These are phyloP conservation scores for Rutilus rutilus DNA, from an alignment of 2,113 vertebrate genomes.

Conservation along the genomic window DNA sequence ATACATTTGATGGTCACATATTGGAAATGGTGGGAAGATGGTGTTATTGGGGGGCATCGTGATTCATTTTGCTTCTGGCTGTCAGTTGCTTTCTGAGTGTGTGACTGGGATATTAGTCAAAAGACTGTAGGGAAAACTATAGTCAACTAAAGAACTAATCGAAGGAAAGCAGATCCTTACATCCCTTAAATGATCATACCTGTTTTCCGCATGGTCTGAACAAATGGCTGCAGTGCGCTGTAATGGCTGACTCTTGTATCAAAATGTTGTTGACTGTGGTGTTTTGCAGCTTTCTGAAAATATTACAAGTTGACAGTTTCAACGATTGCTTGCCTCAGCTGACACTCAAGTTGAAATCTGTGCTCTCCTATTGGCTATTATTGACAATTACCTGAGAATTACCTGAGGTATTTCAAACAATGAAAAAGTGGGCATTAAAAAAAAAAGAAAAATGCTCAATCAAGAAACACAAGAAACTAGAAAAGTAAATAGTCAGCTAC, in stretches of 20 bases:
- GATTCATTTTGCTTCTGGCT: slow-evolving; percentile 13
- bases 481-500: neutral
- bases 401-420: neutral
- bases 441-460: neutral
- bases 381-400: neutral
- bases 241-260: neutral
- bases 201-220: neutral
- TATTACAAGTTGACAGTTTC: slow-evolving; percentile 18
- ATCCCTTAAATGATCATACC: neutral
- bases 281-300: slow-evolving; percentile 4
- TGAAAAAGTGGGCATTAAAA: neutral
- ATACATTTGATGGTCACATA: slow-evolving; percentile 49
- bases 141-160: slow-evolving; percentile 8
- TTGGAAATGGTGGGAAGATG: slow-evolving; percentile 33
- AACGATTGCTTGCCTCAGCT: neutral
- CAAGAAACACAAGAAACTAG: neutral
- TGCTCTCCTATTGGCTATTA: neutral
- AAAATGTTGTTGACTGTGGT: slow-evolving; percentile 3
- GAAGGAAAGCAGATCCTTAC: neutral
- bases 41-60: neutral
- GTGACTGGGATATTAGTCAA: slow-evolving; percentile 34
- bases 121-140: slow-evolving; percentile 11
- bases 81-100: slow-evolving; percentile 38
- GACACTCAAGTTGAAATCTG: slow-evolving; percentile 11
- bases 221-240: neutral